Evolutionary conservation across 2,888 invertebrate species (phyloP), one percentile per base, ranked within the genome.

Genomic region (Tetropium fuscum): DNA sequence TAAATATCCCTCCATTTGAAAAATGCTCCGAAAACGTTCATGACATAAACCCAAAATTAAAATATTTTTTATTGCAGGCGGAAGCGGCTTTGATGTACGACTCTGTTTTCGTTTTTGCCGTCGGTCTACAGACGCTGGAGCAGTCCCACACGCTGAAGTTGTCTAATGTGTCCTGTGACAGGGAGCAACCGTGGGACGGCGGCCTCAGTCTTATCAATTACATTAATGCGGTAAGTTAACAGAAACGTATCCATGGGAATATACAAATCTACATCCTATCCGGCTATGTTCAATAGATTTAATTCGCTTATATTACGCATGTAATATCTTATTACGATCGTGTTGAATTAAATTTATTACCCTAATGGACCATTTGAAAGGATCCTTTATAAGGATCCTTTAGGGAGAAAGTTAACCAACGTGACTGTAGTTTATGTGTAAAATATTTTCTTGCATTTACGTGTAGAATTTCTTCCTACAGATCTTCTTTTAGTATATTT

Each of bases 51-150:
- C 41, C 11, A 22, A 22, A 22, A 10, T 27, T 44, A 27, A 4
- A 7, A 19, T 20, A 22, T 41, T 25, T 34, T 16, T 6, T 10
- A 25, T 80, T 83, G 44, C 81, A 91, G 90, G 87, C 89, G 30
- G 89, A 90, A 73, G 87, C 91, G 19, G 91, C 91, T 4, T 80
- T 92, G 71, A 89, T 91, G 81, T 91, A 88, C 81, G 92, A 92
- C 81, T 89, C 91, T 7, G 91, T 92, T 54, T 87, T 88, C 78
- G 87, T 90, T 58, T 89, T 92, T 77, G 90, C 90, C 13, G 86
- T 89, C 65, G 91, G 90, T 10, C 83, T 91, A 60, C 87, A 90
- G 79, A 88, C 88, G 2, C 81, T 91, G 66, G 89, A 91, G 73
- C 87, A 88, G 73, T 89, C 89, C 30, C 89, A 90, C 74, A 84